These are phyloP conservation scores for Sebastes minor DNA, from an alignment of 2,797 vertebrate genomes.

Conservation along the genomic window DNA sequence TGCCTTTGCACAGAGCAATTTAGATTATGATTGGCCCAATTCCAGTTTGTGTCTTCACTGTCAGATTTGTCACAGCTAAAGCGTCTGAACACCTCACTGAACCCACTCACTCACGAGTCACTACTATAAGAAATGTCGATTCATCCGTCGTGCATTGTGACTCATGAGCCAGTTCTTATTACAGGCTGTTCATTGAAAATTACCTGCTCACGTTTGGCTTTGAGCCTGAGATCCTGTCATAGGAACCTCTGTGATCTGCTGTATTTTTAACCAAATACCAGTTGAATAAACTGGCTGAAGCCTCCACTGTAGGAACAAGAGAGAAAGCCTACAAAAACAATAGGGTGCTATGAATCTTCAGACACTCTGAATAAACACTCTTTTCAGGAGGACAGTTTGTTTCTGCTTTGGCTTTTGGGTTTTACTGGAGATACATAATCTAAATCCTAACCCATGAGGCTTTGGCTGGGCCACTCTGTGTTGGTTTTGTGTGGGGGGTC, in stretches of 20 bases:
- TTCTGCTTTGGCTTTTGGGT: background rate
- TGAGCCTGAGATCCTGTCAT: background rate
- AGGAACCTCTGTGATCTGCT: background rate
- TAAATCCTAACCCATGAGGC: background rate
- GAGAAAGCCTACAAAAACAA: background rate
- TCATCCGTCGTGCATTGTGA: background rate
- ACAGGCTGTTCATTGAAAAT: background rate
- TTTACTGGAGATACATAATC: conserved; percentile 3
- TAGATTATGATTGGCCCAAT: background rate
- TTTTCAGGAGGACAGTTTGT: background rate
- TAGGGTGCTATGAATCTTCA: background rate
- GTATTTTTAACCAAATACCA: background rate
- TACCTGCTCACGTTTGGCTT: background rate
- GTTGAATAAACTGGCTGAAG: background rate
- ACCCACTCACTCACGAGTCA: background rate
- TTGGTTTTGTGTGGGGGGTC: conserved; percentile 25
- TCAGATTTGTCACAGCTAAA: background rate
- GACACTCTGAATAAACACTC: background rate
- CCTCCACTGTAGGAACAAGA: background rate
- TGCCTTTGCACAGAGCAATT: background rate
- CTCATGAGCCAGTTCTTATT: background rate
- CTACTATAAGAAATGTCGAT: background rate
- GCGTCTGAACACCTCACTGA: background rate
- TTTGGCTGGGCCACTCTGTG: background rate
- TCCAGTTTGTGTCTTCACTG: background rate